Conservation (phyloP, 2,797 vertebrate species). For the Sebastes oblongus region DNA sequence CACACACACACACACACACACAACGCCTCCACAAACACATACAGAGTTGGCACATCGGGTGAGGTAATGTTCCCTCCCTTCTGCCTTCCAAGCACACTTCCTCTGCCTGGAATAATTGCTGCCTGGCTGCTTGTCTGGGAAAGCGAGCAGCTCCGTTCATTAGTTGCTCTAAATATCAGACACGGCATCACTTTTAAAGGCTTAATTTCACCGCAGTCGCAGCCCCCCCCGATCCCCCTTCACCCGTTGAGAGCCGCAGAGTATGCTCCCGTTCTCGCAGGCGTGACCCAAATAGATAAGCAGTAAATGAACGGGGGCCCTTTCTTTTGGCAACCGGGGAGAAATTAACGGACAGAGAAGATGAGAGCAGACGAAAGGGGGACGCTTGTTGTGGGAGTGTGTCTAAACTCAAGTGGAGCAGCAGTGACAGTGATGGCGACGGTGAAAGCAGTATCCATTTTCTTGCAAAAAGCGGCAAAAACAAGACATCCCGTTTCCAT, state of each 20-base stretch:
- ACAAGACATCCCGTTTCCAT: conserved; percentile 65
- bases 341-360: conserved; percentile 46
- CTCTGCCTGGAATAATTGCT: conserved; percentile 74
- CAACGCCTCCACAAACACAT: conserved; percentile 40
- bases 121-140: conserved; percentile 63
- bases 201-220: conserved; percentile 72
- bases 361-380: conserved; percentile 26
- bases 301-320: conserved; percentile 52
- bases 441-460: conserved; percentile 47
- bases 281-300: conserved; percentile 79
- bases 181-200: conserved; percentile 71
- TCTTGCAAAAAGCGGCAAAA: conserved; percentile 54
- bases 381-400: conserved; percentile 12
- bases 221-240: conserved; percentile 31
- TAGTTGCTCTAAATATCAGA: conserved; percentile 74
- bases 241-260: conserved; percentile 49
- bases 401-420: conserved; percentile 24
- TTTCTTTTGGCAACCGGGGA: conserved; percentile 45
- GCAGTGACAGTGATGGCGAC: conserved; percentile 13
- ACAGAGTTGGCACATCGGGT: conserved; percentile 50
- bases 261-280: conserved; percentile 61
- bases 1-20: conserved; percentile 12
- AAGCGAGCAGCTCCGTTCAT: conserved; percentile 61
- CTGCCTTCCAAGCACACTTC: conserved; percentile 69
- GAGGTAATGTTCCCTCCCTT: conserved; percentile 57